A percentile compares a stretch with the other conserved stretches of the same genome.
These are phyloP conservation scores for Idaea straminata DNA, from an alignment of 2,888 invertebrate genomes.

Conservation along the genomic window DNA sequence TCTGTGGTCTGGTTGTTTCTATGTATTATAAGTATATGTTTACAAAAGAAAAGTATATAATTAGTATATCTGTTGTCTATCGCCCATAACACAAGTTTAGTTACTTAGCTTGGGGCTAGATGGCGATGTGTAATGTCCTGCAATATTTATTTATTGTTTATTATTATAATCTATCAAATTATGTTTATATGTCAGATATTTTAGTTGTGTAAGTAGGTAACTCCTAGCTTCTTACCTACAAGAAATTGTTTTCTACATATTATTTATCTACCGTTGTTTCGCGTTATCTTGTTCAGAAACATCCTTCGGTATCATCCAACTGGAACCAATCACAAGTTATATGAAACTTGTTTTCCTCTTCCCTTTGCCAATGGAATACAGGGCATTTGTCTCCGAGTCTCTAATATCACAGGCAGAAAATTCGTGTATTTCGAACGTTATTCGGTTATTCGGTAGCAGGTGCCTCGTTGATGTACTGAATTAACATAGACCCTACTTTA, in stretches of 20 bases:
- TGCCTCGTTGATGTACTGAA: neutral
- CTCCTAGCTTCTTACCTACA: no score
- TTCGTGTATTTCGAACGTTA: neutral
- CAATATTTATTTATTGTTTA: no score
- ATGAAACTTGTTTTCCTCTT: neutral
- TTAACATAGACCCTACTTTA: neutral
- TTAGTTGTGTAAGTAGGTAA: no score
- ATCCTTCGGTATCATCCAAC: neutral
- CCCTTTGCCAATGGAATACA: neutral
- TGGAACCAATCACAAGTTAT: constrained; percentile 1
- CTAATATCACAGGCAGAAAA: neutral
- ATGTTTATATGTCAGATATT: no score
- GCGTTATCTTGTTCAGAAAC: neutral
- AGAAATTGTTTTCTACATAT: neutral
- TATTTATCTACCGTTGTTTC: neutral
- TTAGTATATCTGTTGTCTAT: no score
- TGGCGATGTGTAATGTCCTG: no score
- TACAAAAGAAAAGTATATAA: no score
- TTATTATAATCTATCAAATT: no score
- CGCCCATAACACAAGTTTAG: no score
- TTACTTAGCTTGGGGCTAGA: no score
- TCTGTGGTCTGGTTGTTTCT: no score
- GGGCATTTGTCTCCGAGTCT: neutral
- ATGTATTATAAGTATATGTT: no score
- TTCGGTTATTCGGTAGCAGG: neutral